Conservation (phyloP, 2,888 invertebrate species). For the Myopa tessellatipennis region DNA sequence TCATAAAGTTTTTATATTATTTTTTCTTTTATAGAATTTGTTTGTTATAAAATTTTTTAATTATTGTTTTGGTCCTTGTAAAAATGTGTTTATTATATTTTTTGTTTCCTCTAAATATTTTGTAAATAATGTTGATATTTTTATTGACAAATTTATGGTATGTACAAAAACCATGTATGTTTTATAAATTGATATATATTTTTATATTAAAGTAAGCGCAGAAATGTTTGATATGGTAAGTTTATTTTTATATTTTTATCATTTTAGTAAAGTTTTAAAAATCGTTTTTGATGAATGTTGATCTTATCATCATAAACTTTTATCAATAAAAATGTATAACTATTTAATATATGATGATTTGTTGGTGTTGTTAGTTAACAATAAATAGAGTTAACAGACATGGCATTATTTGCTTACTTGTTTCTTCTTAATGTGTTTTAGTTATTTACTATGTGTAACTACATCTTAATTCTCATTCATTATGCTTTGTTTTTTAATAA, state of each 20-base stretch:
- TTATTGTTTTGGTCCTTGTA: conserved; percentile 32
- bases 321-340: neutral
- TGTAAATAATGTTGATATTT: neutral
- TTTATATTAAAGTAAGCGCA: neutral
- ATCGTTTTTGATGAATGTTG: neutral
- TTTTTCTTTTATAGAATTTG: too few relatives aligned
- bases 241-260: too few relatives aligned
- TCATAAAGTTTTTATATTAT: neutral
- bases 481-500: neutral
- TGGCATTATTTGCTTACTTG: too few relatives aligned
- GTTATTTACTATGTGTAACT: too few relatives aligned
- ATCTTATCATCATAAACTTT: neutral
- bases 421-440: too few relatives aligned
- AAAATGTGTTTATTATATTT: conserved; percentile 27
- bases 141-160: neutral
- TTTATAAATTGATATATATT: conserved; percentile 13
- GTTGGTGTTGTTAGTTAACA: too few relatives aligned
- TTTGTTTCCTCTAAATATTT: conserved; percentile 10
- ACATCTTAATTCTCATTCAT: too few relatives aligned
- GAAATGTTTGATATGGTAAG: too few relatives aligned
- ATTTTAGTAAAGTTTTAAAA: too few relatives aligned
- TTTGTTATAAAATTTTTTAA: neutral
- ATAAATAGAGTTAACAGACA: too few relatives aligned
- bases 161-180: neutral
- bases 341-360: neutral